A percentile compares a stretch with the other conserved stretches of the same genome.
phyloP scores from a whole-genome alignment of 1,140 invertebrate species.

The Calephelis nemesis region DNA sequence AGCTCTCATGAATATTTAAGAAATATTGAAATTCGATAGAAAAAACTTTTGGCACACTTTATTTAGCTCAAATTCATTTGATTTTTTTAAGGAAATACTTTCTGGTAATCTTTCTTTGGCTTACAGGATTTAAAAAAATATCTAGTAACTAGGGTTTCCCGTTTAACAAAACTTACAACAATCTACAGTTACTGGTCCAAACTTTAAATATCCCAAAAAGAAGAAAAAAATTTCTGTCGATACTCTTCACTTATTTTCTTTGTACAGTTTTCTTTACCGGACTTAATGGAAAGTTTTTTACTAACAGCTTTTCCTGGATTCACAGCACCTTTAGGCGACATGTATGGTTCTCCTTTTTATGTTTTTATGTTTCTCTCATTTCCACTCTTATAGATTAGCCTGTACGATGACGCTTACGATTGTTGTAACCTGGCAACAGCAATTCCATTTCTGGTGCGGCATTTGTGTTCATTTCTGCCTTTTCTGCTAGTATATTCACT shows the following conservation, averaged over 20 bases:
- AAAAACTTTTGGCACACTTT: constrained; percentile 30
- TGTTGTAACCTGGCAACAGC: constrained; percentile 5
- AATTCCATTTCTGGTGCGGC: too few relatives aligned
- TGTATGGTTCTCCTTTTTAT: constrained; percentile 23
- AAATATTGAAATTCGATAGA: constrained; percentile 23
- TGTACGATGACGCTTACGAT: constrained; percentile 24
- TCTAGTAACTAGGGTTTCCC: constrained; percentile 17
- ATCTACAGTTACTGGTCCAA: constrained; percentile 24
- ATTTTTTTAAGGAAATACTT: constrained; percentile 30
- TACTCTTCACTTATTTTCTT: constrained; percentile 19
- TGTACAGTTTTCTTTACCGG: constrained; percentile 22
- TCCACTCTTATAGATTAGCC: constrained; percentile 10
- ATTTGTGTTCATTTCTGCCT: too few relatives aligned
- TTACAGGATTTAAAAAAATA: constrained; percentile 21
- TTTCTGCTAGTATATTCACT: too few relatives aligned
- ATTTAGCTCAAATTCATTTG: constrained; percentile 19
- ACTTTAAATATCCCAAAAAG: constrained; percentile 8
- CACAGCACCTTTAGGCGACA: constrained; percentile 13
- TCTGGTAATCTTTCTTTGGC: constrained; percentile 26
- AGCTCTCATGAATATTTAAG: constrained; percentile 27
- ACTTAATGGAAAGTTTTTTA: constrained; percentile 11
- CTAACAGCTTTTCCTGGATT: constrained; percentile 18
- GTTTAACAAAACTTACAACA: constrained; percentile 23
- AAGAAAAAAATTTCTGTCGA: constrained; percentile 21
- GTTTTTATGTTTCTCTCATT: constrained; percentile 22